Evolutionary conservation across 2,797 vertebrate species (phyloP).

Genomic region (Tadarida brasiliensis): DNA sequence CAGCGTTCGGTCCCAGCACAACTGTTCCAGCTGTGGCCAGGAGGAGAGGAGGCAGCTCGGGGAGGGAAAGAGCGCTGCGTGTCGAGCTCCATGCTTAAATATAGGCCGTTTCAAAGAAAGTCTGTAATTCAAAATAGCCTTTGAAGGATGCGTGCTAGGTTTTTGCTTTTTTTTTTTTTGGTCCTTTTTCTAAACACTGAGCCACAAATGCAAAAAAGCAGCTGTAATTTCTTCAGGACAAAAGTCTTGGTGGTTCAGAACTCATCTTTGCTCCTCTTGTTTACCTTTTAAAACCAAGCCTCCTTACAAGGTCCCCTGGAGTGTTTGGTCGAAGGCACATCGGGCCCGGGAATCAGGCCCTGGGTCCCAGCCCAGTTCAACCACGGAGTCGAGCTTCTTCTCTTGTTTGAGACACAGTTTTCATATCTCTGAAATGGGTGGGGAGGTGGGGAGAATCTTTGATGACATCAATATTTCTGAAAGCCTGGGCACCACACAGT

Average conservation of each 20-base stretch:
- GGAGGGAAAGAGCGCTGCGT: neutral
- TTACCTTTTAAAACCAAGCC: neutral
- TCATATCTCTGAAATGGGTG: neutral
- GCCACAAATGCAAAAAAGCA: neutral
- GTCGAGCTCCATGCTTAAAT: neutral
- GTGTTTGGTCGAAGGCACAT: neutral
- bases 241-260: constrained; percentile 11
- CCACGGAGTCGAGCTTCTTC: neutral
- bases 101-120: neutral
- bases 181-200: constrained; percentile 42
- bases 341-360: neutral
- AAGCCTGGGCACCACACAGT: neutral
- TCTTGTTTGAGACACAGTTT: neutral
- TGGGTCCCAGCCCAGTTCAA: neutral
- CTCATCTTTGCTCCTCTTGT: neutral
- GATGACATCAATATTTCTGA: neutral
- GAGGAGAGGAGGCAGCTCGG: neutral
- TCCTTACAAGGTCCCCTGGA: neutral
- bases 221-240: constrained; percentile 34
- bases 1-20: neutral
- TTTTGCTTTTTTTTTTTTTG: neutral
- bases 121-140: constrained; percentile 53
- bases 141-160: neutral
- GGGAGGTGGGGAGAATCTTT: neutral
- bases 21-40: neutral